Percentiles rank a stretch among this genome's conserved stretches.
Evolutionary conservation across 2,888 invertebrate genomes (phyloP).

Genomic region (Pimpla rufipes): DNA sequence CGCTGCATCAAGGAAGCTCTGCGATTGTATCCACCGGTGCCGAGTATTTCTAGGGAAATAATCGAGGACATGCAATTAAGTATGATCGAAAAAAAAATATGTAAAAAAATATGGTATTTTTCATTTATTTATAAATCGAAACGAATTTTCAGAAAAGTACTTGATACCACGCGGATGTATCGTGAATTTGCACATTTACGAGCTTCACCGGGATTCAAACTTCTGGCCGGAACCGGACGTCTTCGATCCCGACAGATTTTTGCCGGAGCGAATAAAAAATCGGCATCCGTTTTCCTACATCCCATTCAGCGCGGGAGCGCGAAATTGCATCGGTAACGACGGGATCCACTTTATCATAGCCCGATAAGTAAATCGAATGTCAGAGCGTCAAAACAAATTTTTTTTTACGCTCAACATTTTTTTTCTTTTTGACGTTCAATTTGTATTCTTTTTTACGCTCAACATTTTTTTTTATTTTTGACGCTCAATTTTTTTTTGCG

Average conservation of each 20-base stretch:
- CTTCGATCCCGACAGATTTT: conserved; percentile 90
- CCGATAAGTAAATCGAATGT: too few relatives aligned
- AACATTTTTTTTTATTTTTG: too few relatives aligned
- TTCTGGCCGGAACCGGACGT: conserved; percentile 89
- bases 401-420: too few relatives aligned
- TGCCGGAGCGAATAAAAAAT: conserved; percentile 85
- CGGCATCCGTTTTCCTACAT: conserved; percentile 89
- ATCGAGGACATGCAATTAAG: conserved; percentile 86
- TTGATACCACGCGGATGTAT: conserved; percentile 86
- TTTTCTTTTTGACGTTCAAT: too few relatives aligned
- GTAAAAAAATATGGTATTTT: not conserved
- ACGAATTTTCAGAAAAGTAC: conserved; percentile 84
- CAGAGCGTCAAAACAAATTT: too few relatives aligned
- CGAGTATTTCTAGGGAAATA: conserved; percentile 88
- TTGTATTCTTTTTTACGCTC: too few relatives aligned
- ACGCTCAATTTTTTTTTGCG: too few relatives aligned
- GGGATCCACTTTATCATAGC: too few relatives aligned
- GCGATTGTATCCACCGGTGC: conserved; percentile 89
- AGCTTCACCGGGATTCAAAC: conserved; percentile 88
- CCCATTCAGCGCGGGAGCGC: conserved; percentile 90
- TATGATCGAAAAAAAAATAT: conserved; percentile 33
- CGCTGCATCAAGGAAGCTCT: conserved; percentile 90
- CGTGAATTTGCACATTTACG: conserved; percentile 87
- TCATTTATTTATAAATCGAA: too few relatives aligned
- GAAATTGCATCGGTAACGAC: conserved; percentile 88